Conservation (phyloP, 2,113 vertebrate genomes). For the Bothrops jararaca region DNA sequence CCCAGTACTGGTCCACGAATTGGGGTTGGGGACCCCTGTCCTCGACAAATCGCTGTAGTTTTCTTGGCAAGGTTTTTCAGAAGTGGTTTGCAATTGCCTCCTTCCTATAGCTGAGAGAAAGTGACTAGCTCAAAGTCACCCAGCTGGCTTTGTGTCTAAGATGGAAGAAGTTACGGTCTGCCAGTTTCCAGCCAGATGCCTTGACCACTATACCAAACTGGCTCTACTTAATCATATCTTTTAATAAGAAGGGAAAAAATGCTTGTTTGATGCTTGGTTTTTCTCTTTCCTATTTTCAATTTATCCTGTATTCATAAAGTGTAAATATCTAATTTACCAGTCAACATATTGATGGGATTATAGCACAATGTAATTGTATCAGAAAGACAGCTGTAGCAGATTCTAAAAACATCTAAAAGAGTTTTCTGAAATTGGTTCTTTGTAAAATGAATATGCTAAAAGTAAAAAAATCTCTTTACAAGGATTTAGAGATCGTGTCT, state of each 20-base stretch:
- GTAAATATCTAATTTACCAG: background rate
- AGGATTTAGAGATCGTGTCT: background rate
- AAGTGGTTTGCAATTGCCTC: background rate
- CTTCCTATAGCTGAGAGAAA: background rate
- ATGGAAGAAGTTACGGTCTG: too few species aligned
- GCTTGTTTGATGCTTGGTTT: too few species aligned
- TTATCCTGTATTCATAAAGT: background rate
- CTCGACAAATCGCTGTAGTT: background rate
- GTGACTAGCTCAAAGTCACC: background rate
- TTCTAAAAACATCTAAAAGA: background rate
- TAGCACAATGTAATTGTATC: background rate
- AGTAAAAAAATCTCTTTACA: background rate
- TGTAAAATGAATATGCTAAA: background rate
- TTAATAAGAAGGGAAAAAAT: background rate
- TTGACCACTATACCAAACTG: too few species aligned
- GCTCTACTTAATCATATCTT: background rate
- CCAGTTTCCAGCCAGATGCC: too few species aligned
- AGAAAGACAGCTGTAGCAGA: background rate
- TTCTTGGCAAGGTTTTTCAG: background rate
- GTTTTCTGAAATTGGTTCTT: background rate
- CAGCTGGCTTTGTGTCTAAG: background rate
- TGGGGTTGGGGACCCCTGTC: too few species aligned
- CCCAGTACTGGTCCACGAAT: too few species aligned
- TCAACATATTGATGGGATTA: background rate
- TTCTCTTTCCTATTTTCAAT: too few species aligned